Evolutionary conservation across 2,797 vertebrate genomes (phyloP), one percentile per base, ranked within the genome.

Genomic region (Monodelphis domestica): DNA sequence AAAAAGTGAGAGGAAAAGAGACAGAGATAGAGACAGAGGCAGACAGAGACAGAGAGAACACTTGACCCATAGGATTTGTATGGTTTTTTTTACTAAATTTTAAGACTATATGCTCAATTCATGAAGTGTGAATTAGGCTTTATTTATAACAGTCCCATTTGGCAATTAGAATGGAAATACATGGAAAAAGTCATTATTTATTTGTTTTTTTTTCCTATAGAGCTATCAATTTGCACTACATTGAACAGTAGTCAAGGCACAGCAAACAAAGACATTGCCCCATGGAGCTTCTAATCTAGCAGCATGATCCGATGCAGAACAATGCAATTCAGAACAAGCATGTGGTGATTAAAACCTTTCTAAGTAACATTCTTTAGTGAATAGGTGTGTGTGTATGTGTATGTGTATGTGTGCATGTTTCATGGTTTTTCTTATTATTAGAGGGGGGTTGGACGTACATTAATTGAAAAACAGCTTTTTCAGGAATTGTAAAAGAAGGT

Each of bases 291-390:
- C 87, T 95, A 95, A 92, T 63, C 0, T 12, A 90, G 50, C 94
- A 78, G 91, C 50, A 0, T 38, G 95, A 91, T 55, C 94, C 91
- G 57, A 59, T 28, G 50, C 93, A 91, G 94, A 97, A 96, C 96
- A 96, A 94, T 96, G 30, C 52, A 59, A 59, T 90, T 93, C 96
- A 94, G 92, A 96, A 95, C 95, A 95, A 94, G 96, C 94, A 91
- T 53, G 92, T 95, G 91, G 96, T 97, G 96, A 97, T 97, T 97
- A 97, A 89, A 96, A 93, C 96, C 89, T 94, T 95, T 94, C 95
- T 95, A 96, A 96, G 96, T 97, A 95, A 91, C 94, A 89, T 96
- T 97, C 90, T 96, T 94, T 96, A 88, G 54, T 93, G 89, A 94
- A 93, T 55, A 93, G 88, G 50, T 94, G 56, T 33, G 4, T 10